phyloP scores from a whole-genome alignment of 2,888 invertebrate species.

The Apodemia mormo region DNA sequence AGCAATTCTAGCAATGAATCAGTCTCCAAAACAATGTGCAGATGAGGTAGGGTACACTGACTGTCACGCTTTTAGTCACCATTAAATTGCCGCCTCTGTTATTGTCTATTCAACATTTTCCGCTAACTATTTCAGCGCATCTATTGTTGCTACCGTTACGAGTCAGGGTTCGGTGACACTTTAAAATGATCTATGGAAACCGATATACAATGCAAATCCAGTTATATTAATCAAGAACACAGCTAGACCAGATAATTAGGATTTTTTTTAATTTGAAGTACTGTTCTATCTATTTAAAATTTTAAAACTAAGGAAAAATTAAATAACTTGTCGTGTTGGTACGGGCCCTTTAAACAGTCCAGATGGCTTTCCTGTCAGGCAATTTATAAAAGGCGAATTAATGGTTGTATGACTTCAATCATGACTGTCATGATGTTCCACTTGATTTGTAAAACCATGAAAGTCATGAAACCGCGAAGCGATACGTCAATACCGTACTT shows the following conservation, averaged over 20 bases:
- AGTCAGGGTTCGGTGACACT: slow-evolving; percentile 30
- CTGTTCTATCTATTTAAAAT: not conserved
- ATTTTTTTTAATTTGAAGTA: not conserved
- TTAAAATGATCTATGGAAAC: slow-evolving; percentile 20
- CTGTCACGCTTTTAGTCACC: slow-evolving; percentile 67
- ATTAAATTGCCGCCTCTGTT: slow-evolving; percentile 63
- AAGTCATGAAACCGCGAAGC: too few species aligned
- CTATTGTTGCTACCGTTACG: slow-evolving; percentile 51
- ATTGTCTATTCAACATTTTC: slow-evolving; percentile 64
- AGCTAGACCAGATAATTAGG: not conserved
- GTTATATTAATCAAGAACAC: not conserved
- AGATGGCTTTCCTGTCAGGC: too few species aligned
- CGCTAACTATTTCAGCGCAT: slow-evolving; percentile 47
- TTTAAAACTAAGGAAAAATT: not conserved
- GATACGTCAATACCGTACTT: too few species aligned
- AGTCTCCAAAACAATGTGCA: slow-evolving; percentile 32
- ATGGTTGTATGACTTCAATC: too few species aligned
- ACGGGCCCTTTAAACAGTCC: not conserved
- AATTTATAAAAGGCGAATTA: too few species aligned
- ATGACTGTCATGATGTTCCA: too few species aligned
- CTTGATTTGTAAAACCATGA: too few species aligned
- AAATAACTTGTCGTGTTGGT: not conserved
- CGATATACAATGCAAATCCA: not conserved
- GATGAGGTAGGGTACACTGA: slow-evolving; percentile 54
- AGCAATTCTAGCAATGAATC: slow-evolving; percentile 24